Base-by-base conservation (phyloP, 2,888 invertebrate genomes). In the Melipona beecheii region DNA sequence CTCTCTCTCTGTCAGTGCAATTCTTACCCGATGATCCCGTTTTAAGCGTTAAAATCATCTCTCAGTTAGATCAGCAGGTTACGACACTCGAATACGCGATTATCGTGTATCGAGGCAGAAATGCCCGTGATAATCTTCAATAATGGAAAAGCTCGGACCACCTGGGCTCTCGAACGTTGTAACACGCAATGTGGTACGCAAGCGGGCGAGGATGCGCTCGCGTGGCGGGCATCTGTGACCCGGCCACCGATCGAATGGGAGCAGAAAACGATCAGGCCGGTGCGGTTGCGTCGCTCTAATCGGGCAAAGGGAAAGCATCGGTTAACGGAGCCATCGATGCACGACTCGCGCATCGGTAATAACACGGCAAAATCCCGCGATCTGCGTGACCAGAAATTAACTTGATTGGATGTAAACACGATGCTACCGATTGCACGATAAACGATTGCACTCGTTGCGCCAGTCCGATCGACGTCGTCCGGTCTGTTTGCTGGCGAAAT, bases 351-450 rank as follows among this genome's bases (percentile, higher is more conserved):
- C 15, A 43, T 43, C 21, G 49, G 31, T 72, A 78, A 78, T 73
- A 66, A 72, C 58, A 78, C 65, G 78, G 66, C 36, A 73, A 66
- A 68, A 78, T 58, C 72, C 58, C 27, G 58, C 36, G 64, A 78
- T 72, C 56, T 31, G 27, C 9, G 72, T 66, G 65, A 24, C 9
- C 71, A 70, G 72, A 72, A 78, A 72, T 72, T 72, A 78, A 78
- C 65, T 78, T 78, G 78, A 78, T 78, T 78, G 72, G 66, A 72
- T 65, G 78, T 36, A 78, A 78, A 78, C 78, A 72, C 70, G 75
- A 77, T 31, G 49, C 36, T 4, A 50, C 49, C 43, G 43, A 43
- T 43, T 19, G 68, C 60, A 56, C 49, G 75, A 49, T 27, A 66
- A 65, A 66, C 19, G 24, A 43, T 36, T 43, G 19, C 36, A 36